phyloP scores from a whole-genome alignment of 2,888 invertebrate species.

The Polyommatus iphigenia region DNA sequence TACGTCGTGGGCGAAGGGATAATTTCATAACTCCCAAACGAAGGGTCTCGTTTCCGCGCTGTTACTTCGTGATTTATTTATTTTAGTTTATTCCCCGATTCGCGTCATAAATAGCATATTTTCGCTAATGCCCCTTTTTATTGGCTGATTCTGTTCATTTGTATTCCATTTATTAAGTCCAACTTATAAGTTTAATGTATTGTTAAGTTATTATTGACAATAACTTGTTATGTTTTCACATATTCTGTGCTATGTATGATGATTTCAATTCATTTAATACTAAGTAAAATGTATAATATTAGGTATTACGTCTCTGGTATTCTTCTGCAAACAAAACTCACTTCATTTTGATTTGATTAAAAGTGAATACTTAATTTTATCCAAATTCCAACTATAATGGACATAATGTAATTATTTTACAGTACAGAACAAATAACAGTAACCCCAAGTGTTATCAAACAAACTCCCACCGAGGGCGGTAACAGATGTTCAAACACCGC shows the following conservation, averaged over 20 bases:
- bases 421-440: conserved; percentile 7
- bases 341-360: neutral
- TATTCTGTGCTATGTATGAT: neutral
- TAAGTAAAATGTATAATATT: no score
- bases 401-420: conserved; percentile 5
- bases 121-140: conserved; percentile 18
- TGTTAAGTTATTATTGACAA: neutral
- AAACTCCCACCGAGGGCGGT: conserved; percentile 18
- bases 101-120: conserved; percentile 13
- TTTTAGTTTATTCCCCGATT: conserved; percentile 17
- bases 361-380: neutral
- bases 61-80: conserved; percentile 31
- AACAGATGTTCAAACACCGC: conserved; percentile 37
- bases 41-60: conserved; percentile 34
- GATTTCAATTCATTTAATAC: no score
- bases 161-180: neutral
- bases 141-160: neutral
- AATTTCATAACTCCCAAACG: conserved; percentile 40
- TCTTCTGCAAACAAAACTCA: neutral
- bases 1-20: conserved; percentile 44
- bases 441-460: conserved; percentile 13
- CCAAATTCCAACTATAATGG: neutral
- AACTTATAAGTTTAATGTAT: neutral
- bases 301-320: no score
- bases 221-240: neutral